A percentile compares a stretch with the other conserved stretches of the same genome.
Conservation (phyloP, 2,113 vertebrate species). For the Syrrhaptes paradoxus region DNA sequence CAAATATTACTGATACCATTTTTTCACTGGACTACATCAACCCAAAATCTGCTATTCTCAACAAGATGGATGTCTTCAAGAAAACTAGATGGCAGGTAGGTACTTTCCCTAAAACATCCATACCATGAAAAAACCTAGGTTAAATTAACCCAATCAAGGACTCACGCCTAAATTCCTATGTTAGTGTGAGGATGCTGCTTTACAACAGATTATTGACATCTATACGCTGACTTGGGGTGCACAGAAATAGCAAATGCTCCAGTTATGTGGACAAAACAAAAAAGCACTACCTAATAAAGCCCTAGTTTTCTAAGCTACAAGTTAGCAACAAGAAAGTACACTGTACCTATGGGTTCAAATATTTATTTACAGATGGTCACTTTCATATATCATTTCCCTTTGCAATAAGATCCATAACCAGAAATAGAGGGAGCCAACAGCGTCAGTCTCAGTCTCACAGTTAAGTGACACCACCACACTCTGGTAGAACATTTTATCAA, state of each 20-base stretch:
- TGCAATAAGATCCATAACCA: neutral
- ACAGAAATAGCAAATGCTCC: neutral
- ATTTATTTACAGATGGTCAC: neutral
- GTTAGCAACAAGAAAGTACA: neutral
- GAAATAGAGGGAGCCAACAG: neutral
- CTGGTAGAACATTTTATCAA: neutral
- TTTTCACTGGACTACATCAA: neutral
- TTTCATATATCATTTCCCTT: neutral
- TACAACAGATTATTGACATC: neutral
- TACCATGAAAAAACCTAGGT: neutral
- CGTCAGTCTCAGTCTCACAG: neutral
- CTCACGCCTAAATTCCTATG: neutral
- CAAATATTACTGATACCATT: neutral
- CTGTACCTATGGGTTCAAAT: neutral
- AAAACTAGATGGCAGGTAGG: neutral
- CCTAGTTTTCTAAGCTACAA: neutral
- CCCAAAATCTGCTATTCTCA: neutral
- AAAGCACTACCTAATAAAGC: neutral
- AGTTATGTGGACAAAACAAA: accelerated
- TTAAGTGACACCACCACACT: neutral
- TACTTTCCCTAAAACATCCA: neutral
- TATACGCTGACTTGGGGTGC: neutral
- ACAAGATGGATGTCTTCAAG: neutral
- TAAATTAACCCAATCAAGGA: neutral
- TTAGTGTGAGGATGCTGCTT: neutral